These are phyloP conservation scores for Phyllostomus discolor DNA, from an alignment of 2,113 vertebrate genomes.

Conservation along the genomic window DNA sequence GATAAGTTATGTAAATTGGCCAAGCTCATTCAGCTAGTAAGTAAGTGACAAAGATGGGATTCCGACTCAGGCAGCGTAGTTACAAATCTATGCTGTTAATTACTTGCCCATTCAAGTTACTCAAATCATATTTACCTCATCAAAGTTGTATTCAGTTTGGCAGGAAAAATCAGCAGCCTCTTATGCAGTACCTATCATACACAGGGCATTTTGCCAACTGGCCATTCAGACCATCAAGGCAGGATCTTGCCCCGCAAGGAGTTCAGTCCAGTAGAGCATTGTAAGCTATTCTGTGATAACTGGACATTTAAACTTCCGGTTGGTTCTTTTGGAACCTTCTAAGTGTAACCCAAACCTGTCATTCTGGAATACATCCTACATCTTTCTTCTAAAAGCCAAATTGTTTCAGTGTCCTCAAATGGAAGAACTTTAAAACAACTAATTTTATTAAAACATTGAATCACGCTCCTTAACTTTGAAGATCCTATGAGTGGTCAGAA, in stretches of 20 bases:
- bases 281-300: neutral
- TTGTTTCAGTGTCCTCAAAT: neutral
- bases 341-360: neutral
- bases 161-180: neutral
- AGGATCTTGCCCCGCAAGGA: neutral
- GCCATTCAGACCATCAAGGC: neutral
- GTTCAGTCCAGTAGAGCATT: neutral
- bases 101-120: neutral
- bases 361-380: neutral
- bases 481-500: neutral
- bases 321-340: neutral
- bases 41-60: neutral
- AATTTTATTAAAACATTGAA: neutral
- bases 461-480: neutral
- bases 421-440: neutral
- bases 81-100: neutral
- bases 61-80: neutral
- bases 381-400: slow-evolving; percentile 6
- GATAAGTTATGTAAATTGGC: neutral
- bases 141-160: neutral
- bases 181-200: neutral
- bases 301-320: neutral
- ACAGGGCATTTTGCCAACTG: neutral
- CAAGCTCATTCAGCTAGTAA: neutral
- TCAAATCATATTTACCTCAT: neutral